A percentile compares a stretch with the other conserved stretches of the same genome.
phyloP scores from a whole-genome alignment of 2,888 invertebrate genomes.

The Protonemura montana region DNA sequence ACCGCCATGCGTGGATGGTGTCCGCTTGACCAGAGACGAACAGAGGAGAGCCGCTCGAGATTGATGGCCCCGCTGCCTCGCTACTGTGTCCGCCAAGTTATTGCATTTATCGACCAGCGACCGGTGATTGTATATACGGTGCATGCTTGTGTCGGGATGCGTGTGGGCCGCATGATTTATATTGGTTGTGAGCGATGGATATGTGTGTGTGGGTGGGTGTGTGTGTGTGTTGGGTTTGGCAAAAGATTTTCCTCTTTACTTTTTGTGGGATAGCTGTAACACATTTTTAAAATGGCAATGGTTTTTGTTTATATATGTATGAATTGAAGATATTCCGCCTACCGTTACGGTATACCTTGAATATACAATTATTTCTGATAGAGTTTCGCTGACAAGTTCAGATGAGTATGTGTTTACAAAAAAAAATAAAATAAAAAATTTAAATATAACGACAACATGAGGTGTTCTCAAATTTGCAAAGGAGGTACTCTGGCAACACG shows the following conservation, averaged over 20 bases:
- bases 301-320: too few species aligned
- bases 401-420: too few species aligned
- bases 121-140: neutral
- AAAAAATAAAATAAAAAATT: too few species aligned
- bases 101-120: conserved; percentile 38
- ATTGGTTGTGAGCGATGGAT: neutral
- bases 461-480: neutral
- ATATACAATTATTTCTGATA: too few species aligned
- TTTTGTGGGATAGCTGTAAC: too few species aligned
- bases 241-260: too few species aligned
- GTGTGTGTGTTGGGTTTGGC: neutral
- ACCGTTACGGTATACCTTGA: too few species aligned
- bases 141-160: neutral
- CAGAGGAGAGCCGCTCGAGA: conserved; percentile 18
- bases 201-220: neutral
- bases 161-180: conserved; percentile 21
- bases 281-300: too few species aligned
- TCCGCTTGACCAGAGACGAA: conserved; percentile 36
- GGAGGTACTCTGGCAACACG: neutral
- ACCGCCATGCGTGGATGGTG: neutral
- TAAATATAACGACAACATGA: neutral
- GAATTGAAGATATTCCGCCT: too few species aligned
- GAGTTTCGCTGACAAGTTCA: too few species aligned
- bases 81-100: neutral
- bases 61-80: conserved; percentile 16